Evolutionary conservation across 2,113 vertebrate species (phyloP).

Genomic region (Poecilia latipinna): DNA sequence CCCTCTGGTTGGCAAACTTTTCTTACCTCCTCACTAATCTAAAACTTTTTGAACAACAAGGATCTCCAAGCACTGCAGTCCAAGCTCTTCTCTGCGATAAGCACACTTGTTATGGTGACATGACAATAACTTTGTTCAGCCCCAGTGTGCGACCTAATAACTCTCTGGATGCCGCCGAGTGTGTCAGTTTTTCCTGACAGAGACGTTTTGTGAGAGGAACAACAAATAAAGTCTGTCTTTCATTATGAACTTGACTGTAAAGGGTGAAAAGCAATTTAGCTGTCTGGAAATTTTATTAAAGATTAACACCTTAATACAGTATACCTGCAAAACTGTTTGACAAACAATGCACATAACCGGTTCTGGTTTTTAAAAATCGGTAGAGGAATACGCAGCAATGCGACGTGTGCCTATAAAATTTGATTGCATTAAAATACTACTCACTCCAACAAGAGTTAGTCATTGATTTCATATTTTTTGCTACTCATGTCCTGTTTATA

Average conservation of each 20-base stretch:
- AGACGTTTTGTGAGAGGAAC: neutral
- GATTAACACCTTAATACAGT: neutral
- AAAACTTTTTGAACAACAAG: neutral
- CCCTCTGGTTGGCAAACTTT: no score
- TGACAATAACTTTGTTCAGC: neutral
- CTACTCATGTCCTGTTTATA: neutral
- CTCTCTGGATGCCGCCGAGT: neutral
- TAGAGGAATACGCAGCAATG: neutral
- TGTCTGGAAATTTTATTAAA: neutral
- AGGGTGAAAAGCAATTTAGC: neutral
- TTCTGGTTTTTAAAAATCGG: neutral
- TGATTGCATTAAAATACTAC: no score
- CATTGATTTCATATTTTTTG: neutral
- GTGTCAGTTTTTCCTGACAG: neutral
- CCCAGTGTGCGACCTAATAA: neutral
- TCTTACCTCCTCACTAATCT: neutral
- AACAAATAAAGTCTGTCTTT: neutral
- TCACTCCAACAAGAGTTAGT: neutral
- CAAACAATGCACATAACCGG: neutral
- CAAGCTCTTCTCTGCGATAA: neutral
- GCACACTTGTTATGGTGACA: neutral
- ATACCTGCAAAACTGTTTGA: neutral
- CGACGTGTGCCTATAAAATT: no score
- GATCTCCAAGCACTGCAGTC: neutral
- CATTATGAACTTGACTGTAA: neutral